Percentiles rank a stretch among this genome's conserved stretches.
Evolutionary conservation across 2,888 invertebrate genomes (phyloP).

Genomic region (Odontocolon sp.): DNA sequence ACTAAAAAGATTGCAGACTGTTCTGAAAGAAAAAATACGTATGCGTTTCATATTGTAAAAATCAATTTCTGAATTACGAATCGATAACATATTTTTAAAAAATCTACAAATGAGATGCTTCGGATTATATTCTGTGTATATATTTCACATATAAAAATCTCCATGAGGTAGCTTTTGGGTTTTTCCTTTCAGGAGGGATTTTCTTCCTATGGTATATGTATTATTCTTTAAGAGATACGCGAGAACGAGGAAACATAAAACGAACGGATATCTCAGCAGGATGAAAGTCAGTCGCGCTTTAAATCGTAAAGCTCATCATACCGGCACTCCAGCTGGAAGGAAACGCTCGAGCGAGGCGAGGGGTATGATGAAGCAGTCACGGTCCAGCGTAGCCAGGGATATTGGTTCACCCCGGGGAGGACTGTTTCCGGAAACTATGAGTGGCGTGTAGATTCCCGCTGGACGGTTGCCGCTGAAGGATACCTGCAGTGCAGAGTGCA

Average conservation of each 20-base stretch:
- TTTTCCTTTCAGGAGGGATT: too few relatives aligned
- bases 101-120: too few relatives aligned
- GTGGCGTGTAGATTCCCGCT: constrained; percentile 76
- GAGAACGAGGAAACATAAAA: neutral
- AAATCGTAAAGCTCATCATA: constrained; percentile 78
- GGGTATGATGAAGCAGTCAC: constrained; percentile 96
- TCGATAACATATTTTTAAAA: too few relatives aligned
- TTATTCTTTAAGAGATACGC: neutral
- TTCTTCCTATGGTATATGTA: too few relatives aligned
- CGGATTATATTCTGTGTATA: too few relatives aligned
- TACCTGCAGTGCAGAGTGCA: constrained; percentile 72
- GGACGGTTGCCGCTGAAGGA: constrained; percentile 78
- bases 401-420: constrained; percentile 86
- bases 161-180: too few relatives aligned
- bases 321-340: constrained; percentile 94
- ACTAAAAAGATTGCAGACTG: too few relatives aligned
- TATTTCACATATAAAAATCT: too few relatives aligned
- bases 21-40: too few relatives aligned
- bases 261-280: neutral
- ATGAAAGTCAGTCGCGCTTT: constrained; percentile 23
- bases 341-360: constrained; percentile 93
- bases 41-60: too few relatives aligned
- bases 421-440: constrained; percentile 78
- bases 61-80: too few relatives aligned
- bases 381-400: constrained; percentile 90